These are phyloP conservation scores for Rhopalosiphum maidis DNA, from an alignment of 1,140 invertebrate species.

Conservation along the genomic window DNA sequence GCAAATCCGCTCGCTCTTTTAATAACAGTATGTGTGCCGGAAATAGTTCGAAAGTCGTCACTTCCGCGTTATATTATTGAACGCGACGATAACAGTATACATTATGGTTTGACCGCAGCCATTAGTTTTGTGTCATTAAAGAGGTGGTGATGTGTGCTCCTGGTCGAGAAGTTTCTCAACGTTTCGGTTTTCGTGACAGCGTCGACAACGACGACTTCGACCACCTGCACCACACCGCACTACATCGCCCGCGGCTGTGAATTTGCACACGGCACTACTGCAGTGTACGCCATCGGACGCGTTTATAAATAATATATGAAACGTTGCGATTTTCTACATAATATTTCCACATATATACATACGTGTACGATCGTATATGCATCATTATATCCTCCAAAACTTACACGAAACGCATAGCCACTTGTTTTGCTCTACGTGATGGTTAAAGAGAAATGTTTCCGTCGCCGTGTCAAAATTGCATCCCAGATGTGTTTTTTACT, in stretches of 20 bases:
- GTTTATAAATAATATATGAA: background rate
- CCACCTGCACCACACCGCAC: background rate
- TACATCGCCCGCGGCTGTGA: background rate
- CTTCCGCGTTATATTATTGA: background rate
- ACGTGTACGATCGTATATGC: background rate
- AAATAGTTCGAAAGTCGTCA: background rate
- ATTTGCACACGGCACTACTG: background rate
- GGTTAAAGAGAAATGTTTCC: background rate
- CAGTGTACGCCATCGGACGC: background rate
- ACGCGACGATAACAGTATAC: background rate
- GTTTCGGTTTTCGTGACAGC: background rate
- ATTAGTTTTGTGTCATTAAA: conserved; percentile 30
- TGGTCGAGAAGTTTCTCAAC: background rate
- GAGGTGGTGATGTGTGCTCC: background rate
- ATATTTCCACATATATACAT: background rate
- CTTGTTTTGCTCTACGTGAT: background rate
- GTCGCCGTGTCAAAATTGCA: background rate
- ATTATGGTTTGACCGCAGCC: background rate
- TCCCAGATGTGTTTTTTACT: background rate
- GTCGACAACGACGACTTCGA: background rate
- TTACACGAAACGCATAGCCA: background rate
- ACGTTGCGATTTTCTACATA: background rate
- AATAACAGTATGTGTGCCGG: background rate
- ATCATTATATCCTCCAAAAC: background rate
- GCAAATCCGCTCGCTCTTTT: background rate